These are phyloP conservation scores for Circaetus gallicus DNA, from an alignment of 2,113 vertebrate genomes.

Conservation along the genomic window DNA sequence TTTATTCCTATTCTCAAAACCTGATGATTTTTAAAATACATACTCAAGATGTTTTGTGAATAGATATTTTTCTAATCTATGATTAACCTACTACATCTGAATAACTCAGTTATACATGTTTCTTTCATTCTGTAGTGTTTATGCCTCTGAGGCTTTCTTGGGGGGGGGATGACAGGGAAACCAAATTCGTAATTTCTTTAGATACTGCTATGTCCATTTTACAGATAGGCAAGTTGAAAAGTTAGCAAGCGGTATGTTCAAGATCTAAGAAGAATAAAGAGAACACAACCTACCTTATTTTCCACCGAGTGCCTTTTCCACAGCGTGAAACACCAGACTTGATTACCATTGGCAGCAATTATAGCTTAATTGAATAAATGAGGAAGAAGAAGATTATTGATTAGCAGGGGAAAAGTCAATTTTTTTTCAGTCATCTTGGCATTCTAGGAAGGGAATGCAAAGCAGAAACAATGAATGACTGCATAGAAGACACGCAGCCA, in stretches of 20 bases:
- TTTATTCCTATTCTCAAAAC: background rate
- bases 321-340: background rate
- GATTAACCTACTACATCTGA: background rate
- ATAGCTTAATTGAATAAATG: slow-evolving; percentile 2
- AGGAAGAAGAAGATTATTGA: background rate
- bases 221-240: background rate
- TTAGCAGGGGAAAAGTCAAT: slow-evolving; percentile 4
- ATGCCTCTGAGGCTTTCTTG: background rate
- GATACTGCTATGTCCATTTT: background rate
- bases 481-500: background rate
- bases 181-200: background rate
- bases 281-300: background rate
- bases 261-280: background rate
- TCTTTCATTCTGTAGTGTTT: background rate
- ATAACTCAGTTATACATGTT: fast-evolving
- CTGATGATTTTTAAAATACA: background rate
- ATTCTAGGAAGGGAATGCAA: slow-evolving; percentile 32
- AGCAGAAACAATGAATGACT: background rate
- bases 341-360: background rate
- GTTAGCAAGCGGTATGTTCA: background rate
- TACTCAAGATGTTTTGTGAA: background rate
- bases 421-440: slow-evolving; percentile 53
- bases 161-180: background rate
- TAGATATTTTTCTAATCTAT: background rate
- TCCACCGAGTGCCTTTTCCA: background rate